phyloP scores from a whole-genome alignment of 2,113 vertebrate species.

The Ginglymostoma cirratum region DNA sequence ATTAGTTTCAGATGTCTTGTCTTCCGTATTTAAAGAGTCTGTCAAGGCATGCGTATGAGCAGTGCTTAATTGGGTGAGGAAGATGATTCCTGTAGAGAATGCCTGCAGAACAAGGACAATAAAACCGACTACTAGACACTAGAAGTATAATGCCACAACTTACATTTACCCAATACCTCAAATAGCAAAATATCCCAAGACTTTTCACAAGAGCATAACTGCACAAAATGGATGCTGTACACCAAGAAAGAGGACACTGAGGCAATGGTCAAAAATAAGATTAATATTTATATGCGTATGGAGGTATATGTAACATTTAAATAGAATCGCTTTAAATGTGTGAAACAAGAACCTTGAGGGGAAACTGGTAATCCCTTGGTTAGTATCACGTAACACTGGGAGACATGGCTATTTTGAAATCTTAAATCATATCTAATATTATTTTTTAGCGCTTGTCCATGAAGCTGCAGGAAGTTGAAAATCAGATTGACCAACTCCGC shows the following conservation, averaged over 20 bases:
- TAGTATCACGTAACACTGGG: neutral
- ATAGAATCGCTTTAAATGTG: neutral
- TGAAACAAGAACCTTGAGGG: neutral
- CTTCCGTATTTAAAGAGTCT: neutral
- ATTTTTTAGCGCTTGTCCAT: conserved; percentile 65
- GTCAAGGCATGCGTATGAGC: neutral
- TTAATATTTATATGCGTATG: neutral
- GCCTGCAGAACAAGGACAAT: neutral
- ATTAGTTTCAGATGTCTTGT: neutral
- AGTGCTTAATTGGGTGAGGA: neutral
- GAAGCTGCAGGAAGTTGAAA: conserved; percentile 72
- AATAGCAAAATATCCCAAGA: neutral
- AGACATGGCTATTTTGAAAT: neutral
- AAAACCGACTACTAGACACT: neutral
- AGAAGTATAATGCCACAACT: neutral
- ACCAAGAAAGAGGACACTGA: neutral
- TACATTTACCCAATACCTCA: neutral
- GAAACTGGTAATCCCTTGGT: neutral
- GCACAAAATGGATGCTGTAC: neutral
- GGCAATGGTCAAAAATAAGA: neutral
- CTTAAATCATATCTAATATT: neutral
- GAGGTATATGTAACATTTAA: neutral
- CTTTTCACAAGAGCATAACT: neutral
- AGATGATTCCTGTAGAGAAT: neutral
- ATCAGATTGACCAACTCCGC: conserved; percentile 61